These are phyloP conservation scores for Hoplodrina blanda DNA, from an alignment of 2,888 invertebrate species.

Conservation along the genomic window DNA sequence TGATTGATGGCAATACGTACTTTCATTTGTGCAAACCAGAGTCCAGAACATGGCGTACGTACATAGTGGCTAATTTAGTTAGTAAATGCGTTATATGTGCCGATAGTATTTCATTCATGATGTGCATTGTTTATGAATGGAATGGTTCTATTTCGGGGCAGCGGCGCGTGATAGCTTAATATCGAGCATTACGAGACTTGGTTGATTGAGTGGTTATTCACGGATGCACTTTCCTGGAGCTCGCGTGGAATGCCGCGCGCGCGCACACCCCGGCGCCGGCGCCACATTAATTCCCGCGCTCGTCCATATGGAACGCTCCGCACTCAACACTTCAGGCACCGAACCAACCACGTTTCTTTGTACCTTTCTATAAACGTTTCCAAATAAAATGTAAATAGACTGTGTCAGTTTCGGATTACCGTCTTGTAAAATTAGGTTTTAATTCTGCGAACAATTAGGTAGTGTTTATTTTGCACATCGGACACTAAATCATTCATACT, in stretches of 20 bases:
- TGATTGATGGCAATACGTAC: slow-evolving; percentile 81
- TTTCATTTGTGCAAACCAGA: slow-evolving; percentile 75
- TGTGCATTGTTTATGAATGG: slow-evolving; percentile 85
- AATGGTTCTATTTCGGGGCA: slow-evolving; percentile 81
- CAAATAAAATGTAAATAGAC: slow-evolving; percentile 34
- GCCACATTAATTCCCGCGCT: slow-evolving; percentile 64
- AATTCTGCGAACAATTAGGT: no score
- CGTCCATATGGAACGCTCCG: slow-evolving; percentile 49
- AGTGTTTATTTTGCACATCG: no score
- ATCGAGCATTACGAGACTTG: slow-evolving; percentile 73
- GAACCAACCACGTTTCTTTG: slow-evolving; percentile 14
- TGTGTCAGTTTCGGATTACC: slow-evolving; percentile 6
- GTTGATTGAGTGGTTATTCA: slow-evolving; percentile 78
- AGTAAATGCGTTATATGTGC: slow-evolving; percentile 76
- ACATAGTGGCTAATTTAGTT: slow-evolving; percentile 78
- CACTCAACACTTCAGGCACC: slow-evolving; percentile 42
- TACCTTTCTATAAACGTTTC: slow-evolving; percentile 40
- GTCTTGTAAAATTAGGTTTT: background rate
- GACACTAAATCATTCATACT: no score
- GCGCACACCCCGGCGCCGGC: slow-evolving; percentile 65
- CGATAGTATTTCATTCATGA: slow-evolving; percentile 82
- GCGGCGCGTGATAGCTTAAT: slow-evolving; percentile 81
- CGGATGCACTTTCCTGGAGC: slow-evolving; percentile 79
- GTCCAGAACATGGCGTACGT: slow-evolving; percentile 72
- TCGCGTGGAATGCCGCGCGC: slow-evolving; percentile 71